These are phyloP conservation scores for Pangasius macronema DNA, from an alignment of 2,797 vertebrate species.

Conservation along the genomic window DNA sequence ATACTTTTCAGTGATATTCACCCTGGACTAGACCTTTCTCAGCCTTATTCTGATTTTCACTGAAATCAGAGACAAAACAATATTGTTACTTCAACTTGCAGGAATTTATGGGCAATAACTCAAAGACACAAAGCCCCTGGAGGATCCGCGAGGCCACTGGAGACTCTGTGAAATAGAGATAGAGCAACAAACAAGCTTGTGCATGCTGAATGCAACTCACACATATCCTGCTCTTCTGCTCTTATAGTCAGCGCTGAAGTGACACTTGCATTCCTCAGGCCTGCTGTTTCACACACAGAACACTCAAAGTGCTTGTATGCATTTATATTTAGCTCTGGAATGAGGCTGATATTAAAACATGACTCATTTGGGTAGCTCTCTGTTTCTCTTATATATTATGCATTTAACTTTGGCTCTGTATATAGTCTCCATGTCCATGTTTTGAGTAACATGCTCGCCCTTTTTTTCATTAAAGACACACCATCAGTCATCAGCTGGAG, in stretches of 20 bases:
- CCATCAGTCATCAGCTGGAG: not conserved
- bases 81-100: conserved; percentile 63
- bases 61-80: conserved; percentile 61
- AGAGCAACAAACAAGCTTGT: conserved; percentile 55
- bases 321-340: conserved; percentile 34
- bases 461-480: not conserved
- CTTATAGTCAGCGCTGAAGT: conserved; percentile 26
- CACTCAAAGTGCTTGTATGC: conserved; percentile 20
- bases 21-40: conserved; percentile 54
- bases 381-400: not conserved
- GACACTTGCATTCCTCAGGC: conserved; percentile 44
- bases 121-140: conserved; percentile 55
- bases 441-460: not conserved
- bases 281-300: conserved; percentile 40
- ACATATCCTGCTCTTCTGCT: conserved; percentile 36
- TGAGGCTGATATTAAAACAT: conserved; percentile 31
- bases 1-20: conserved; percentile 51
- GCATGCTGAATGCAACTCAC: conserved; percentile 16
- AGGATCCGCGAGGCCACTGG: conserved; percentile 49
- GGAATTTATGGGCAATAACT: conserved; percentile 64
- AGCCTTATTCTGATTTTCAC: conserved; percentile 47
- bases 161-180: conserved; percentile 46
- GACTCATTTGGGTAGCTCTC: conserved; percentile 4
- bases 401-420: conserved; percentile 1
- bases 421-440: not conserved